These are phyloP conservation scores for Agrotis exclamationis DNA, from an alignment of 2,888 invertebrate genomes.

Conservation along the genomic window DNA sequence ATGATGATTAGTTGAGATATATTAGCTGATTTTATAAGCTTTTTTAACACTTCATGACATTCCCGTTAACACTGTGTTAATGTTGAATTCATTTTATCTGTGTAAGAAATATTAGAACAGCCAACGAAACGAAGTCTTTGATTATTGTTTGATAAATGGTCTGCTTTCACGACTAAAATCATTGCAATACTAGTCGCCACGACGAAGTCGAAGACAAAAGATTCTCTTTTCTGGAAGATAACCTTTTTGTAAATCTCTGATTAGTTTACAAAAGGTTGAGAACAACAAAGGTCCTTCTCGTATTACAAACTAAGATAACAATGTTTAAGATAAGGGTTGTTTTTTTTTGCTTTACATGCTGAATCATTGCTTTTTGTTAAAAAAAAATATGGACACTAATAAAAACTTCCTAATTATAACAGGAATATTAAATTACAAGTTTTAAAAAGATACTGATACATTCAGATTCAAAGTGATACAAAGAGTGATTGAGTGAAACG, in stretches of 20 bases:
- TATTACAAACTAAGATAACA: slow-evolving; percentile 81
- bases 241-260: slow-evolving; percentile 32
- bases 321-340: slow-evolving; percentile 70
- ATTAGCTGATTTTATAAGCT: slow-evolving; percentile 69
- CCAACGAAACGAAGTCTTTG: slow-evolving; percentile 40
- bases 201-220: slow-evolving; percentile 23
- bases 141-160: slow-evolving; percentile 54
- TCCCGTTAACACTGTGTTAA: slow-evolving; percentile 75
- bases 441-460: too few species aligned
- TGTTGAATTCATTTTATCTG: slow-evolving; percentile 70
- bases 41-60: slow-evolving; percentile 74
- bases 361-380: slow-evolving; percentile 29
- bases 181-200: slow-evolving; percentile 8
- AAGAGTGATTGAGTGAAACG: too few species aligned
- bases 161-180: slow-evolving; percentile 25
- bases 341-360: slow-evolving; percentile 52
- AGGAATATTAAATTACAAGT: background rate
- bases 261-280: slow-evolving; percentile 42
- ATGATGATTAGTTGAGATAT: slow-evolving; percentile 76
- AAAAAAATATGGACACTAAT: background rate
- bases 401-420: background rate
- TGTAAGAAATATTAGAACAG: slow-evolving; percentile 64
- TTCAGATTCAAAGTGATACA: too few species aligned
- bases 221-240: slow-evolving; percentile 23
- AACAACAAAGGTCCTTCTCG: slow-evolving; percentile 76